phyloP scores from a whole-genome alignment of 2,888 invertebrate species.

The Hyposoter didymator region DNA sequence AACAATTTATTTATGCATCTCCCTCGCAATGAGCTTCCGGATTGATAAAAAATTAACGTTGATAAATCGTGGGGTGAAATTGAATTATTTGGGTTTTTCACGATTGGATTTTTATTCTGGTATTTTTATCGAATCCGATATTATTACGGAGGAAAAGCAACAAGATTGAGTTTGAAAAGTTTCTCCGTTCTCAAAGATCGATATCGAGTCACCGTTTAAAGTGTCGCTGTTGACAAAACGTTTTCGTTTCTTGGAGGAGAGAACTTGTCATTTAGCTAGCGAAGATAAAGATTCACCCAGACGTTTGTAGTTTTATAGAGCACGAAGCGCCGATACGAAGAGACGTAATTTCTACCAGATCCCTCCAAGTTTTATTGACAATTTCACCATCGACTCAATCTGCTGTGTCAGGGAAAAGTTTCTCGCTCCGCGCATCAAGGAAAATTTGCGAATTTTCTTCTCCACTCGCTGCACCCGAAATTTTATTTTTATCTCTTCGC shows the following conservation, averaged over 20 bases:
- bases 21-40: neutral
- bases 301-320: constrained; percentile 17
- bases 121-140: neutral
- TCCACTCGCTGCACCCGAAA: neutral
- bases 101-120: neutral
- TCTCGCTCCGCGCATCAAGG: neutral
- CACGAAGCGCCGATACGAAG: constrained; percentile 1
- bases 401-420: constrained; percentile 21
- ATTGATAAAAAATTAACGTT: neutral
- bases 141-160: neutral
- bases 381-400: neutral
- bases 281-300: constrained; percentile 14
- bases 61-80: neutral
- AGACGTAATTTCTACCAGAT: constrained; percentile 3
- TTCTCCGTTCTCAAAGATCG: constrained; percentile 10
- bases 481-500: neutral
- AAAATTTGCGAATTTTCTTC: neutral
- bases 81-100: neutral
- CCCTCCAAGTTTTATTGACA: constrained; percentile 1
- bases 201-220: constrained; percentile 17
- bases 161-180: neutral
- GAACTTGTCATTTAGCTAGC: constrained; percentile 10
- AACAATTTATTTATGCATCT: neutral
- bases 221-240: constrained; percentile 26
- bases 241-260: neutral